Evolutionary conservation across 2,797 vertebrate genomes (phyloP), one percentile per base, ranked within the genome.

Genomic region (Odontamblyopus lacepedii): DNA sequence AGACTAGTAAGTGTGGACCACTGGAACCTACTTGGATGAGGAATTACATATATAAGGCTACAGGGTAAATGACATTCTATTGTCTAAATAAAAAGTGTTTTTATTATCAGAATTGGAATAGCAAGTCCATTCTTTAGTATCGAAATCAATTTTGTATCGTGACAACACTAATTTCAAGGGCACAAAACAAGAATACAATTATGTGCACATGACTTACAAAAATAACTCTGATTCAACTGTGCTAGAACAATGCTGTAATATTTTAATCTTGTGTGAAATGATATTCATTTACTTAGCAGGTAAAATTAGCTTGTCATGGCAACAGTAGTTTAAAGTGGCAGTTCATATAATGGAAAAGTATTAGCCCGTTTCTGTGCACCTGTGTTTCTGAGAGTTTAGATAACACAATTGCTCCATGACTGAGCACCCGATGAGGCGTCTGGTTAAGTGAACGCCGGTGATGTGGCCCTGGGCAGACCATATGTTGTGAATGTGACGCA

Each of bases 401-500:
- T 72, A 41, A 64, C 59, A 32, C 41, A 35, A 83, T 74, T 71
- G 51, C 8, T 73, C 16, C 64, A 72, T 63, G 51, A 72, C 53
- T 32, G 44, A 71, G 30, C 63, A 78, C 63, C 59, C 76, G 65
- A 79, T 77, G 62, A 78, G 75, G 73, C 44, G 8, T 60, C 32
- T 30, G 32, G 53, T 78, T 81, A 80, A 86, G 84, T 72, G 85
- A 85, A 80, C 61, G 63, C 53, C 29, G 69, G 51, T 51, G 55
- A 67, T 30, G 50, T 70, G 71, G 48, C 63, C 64, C 50, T 63
- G 53, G 29, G 75, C 48, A 61, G 3, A 27, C 81, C 82, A 85
- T 85, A 86, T 87, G 86, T 73, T 80, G 57, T 65, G 74, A 70
- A 61, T 73, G 76, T 63, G 70, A 78, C 63, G 73, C 64, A 75